Base-by-base conservation (phyloP, 2,797 vertebrate species). In the Tauraco hartlaubi region DNA sequence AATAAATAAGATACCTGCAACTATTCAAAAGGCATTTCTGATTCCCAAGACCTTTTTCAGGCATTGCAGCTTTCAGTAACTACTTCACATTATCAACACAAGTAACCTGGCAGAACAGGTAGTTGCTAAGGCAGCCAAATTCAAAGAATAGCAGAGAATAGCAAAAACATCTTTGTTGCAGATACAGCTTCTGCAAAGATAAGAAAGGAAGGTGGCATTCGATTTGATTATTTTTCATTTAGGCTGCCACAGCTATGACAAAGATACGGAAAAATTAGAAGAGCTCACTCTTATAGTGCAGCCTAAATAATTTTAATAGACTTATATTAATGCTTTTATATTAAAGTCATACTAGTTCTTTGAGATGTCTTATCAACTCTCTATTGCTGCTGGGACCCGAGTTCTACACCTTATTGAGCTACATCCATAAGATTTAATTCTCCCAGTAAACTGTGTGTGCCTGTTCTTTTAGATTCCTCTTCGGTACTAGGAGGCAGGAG, bases 361-460 rank as follows among this genome's bases (percentile, higher is more conserved):
- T 43, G 9, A 93, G 71, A 4, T 54, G 4, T 22, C 29, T 62
- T 55, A 17, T 39, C 15, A 76, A 28, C 22, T 54, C 33, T 35
- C 0, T 37, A 28, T n/a, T 68, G 25, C 20, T 74, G 5, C 21
- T 52, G n/a, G 31, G 9, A 69, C 23, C 19, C 35, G 46, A 44
- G 15, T 46, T 88, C 39, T 69, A 15, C 21, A 69, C 14, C 15
- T 51, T 39, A 9, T 7, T 51, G 5, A 35, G 8, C 11, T 59
- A 19, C 3, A 2, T 15, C 15, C 25, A 80, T 39, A 37, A 59
- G 61, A 48, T 19, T 0, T 2, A 88, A 63, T 55, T 55, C 5
- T 90, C 68, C 51, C 15, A 16, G 6, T 15, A 49, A 75, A 31
- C 13, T 16, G 2, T 6, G 2, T 2, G 0, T 19, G 5, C 17